Evolutionary conservation across 2,113 vertebrate genomes (phyloP).

Genomic region (Trogon melanurus): DNA sequence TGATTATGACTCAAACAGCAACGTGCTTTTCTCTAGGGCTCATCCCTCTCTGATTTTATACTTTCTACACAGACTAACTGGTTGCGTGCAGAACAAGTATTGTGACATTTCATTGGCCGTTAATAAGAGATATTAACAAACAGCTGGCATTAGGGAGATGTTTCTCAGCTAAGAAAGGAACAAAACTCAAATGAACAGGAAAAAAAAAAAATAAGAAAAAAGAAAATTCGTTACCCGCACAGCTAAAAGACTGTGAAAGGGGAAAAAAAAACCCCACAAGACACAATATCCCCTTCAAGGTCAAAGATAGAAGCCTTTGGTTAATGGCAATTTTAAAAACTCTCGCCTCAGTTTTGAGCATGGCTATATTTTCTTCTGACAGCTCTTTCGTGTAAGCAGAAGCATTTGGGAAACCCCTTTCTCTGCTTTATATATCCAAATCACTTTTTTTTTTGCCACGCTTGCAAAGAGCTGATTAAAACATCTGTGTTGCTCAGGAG

Average conservation of each 20-base stretch:
- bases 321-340: background rate
- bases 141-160: background rate
- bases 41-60: constrained; percentile 33
- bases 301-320: background rate
- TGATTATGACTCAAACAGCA: constrained; percentile 70
- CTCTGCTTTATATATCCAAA: background rate
- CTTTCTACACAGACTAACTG: constrained; percentile 48
- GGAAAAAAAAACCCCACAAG: background rate
- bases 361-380: constrained; percentile 12
- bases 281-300: background rate
- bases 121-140: constrained; percentile 38
- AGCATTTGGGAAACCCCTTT: constrained; percentile 14
- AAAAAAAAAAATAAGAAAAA: accelerated
- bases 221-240: background rate
- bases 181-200: background rate
- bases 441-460: background rate
- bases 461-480: constrained; percentile 35
- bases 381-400: constrained; percentile 24
- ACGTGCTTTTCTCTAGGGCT: constrained; percentile 54
- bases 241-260: background rate
- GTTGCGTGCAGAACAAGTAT: constrained; percentile 37
- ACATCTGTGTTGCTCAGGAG: background rate
- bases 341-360: background rate
- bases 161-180: background rate
- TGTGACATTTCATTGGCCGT: background rate